Percentiles rank a stretch among this genome's conserved stretches.
These are phyloP conservation scores for Scaptomyza cyrtandrae DNA, from an alignment of 2,888 invertebrate genomes.

Conservation along the genomic window DNA sequence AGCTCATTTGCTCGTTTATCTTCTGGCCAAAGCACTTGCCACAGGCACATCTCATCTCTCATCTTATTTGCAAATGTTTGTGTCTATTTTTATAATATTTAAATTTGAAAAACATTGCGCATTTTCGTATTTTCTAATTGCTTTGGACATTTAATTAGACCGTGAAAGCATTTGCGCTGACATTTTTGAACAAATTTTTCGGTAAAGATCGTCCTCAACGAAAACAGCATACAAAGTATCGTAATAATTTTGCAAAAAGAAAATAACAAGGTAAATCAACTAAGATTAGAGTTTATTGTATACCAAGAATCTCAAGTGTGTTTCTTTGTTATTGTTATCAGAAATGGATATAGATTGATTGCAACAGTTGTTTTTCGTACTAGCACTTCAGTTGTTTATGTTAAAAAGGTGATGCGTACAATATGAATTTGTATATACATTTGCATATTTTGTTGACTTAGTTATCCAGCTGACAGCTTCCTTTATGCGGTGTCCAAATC, in stretches of 20 bases:
- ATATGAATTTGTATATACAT: neutral
- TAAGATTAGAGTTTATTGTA: neutral
- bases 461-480: constrained; percentile 12
- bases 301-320: neutral
- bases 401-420: neutral
- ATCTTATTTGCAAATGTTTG: constrained; percentile 37
- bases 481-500: constrained; percentile 9
- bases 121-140: constrained; percentile 51
- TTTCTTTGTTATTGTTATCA: constrained; percentile 3
- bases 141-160: constrained; percentile 57
- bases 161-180: constrained; percentile 29
- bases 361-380: constrained; percentile 29
- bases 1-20: constrained; percentile 51
- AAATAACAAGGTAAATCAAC: neutral
- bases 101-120: constrained; percentile 61
- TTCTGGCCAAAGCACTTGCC: constrained; percentile 34
- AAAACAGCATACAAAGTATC: neutral
- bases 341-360: constrained; percentile 23
- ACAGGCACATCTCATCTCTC: constrained; percentile 14
- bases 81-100: constrained; percentile 48
- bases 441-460: constrained; percentile 3
- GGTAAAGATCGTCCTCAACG: constrained; percentile 1
- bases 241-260: neutral
- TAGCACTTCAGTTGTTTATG: neutral
- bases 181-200: constrained; percentile 24